Conservation (phyloP, 2,888 invertebrate species). For the Parasteatoda lunata region DNA sequence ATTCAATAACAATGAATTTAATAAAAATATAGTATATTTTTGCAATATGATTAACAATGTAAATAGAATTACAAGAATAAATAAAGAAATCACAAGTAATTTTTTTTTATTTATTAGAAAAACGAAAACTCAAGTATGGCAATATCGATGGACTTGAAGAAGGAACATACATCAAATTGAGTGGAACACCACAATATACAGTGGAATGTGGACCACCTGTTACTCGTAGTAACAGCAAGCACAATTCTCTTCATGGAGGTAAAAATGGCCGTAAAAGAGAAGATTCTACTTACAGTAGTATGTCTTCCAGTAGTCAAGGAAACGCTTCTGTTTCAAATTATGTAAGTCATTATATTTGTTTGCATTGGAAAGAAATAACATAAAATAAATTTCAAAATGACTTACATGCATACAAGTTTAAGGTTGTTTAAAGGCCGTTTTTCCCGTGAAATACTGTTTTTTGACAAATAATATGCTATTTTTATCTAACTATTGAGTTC, state of each 20-base stretch:
- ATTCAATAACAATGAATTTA: too few species aligned
- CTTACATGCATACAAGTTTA: neutral
- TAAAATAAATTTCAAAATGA: neutral
- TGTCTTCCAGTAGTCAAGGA: constrained; percentile 69
- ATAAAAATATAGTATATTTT: too few species aligned
- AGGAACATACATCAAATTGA: constrained; percentile 50
- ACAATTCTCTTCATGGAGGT: constrained; percentile 31
- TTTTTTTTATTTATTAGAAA: constrained; percentile 29
- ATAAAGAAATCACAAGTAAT: neutral
- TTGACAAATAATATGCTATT: too few species aligned
- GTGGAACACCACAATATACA: constrained; percentile 62
- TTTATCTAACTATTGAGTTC: too few species aligned
- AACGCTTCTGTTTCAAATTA: constrained; percentile 67
- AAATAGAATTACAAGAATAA: too few species aligned
- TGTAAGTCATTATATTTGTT: constrained; percentile 42
- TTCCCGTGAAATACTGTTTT: too few species aligned
- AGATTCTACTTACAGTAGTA: constrained; percentile 70
- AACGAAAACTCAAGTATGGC: constrained; percentile 52
- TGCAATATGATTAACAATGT: too few species aligned
- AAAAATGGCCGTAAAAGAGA: constrained; percentile 58
- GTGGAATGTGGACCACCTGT: constrained; percentile 59
- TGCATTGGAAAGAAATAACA: neutral
- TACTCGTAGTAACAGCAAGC: constrained; percentile 34
- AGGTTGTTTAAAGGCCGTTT: too few species aligned
- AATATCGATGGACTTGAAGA: constrained; percentile 54